phyloP scores from a whole-genome alignment of 2,797 vertebrate genomes.

The Lophura swinhoii region DNA sequence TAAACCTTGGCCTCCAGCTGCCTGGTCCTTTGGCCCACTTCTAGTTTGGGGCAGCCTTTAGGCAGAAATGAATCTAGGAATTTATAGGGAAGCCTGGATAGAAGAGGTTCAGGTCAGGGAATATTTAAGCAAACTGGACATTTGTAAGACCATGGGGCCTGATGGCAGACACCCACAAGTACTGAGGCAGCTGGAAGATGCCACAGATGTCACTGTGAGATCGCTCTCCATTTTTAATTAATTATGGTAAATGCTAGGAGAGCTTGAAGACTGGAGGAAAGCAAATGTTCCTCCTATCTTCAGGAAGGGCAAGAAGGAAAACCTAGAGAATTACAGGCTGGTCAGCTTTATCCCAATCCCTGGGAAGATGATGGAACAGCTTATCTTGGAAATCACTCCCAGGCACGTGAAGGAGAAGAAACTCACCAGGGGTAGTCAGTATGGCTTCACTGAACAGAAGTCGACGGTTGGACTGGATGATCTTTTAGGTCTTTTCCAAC shows the following conservation, averaged over 20 bases:
- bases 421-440: neutral
- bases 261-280: neutral
- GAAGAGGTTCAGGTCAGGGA: neutral
- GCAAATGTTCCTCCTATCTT: neutral
- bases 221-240: neutral
- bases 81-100: no score
- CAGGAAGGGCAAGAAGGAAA: neutral
- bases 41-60: neutral
- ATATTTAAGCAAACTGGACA: neutral
- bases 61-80: neutral
- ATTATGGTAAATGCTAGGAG: neutral
- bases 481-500: no score
- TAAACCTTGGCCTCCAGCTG: neutral
- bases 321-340: neutral
- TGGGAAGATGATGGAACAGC: neutral
- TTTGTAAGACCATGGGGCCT: neutral
- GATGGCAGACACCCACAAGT: neutral
- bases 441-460: neutral
- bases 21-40: neutral
- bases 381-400: neutral
- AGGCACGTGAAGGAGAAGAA: neutral
- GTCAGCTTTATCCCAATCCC: neutral
- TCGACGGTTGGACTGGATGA: no score
- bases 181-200: neutral
- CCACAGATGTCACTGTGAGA: neutral